phyloP scores from a whole-genome alignment of 2,113 vertebrate species.

The Pongo abelii region DNA sequence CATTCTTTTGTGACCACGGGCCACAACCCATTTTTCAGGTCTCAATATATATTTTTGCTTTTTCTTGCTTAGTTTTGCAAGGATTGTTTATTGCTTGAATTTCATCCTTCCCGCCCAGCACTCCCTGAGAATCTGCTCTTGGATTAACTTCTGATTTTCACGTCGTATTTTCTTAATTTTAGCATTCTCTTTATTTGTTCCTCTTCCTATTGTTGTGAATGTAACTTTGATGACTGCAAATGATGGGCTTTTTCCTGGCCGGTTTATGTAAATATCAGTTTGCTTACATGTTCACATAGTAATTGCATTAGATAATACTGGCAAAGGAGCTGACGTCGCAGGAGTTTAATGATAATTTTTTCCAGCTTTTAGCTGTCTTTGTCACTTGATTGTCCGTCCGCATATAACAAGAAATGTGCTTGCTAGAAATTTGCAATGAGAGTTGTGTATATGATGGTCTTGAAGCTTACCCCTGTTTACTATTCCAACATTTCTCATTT shows the following conservation, averaged over 20 bases:
- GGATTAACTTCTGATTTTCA: slow-evolving; percentile 23
- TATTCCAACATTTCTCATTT: slow-evolving; percentile 29
- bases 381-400: background rate
- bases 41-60: background rate
- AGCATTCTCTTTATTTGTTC: background rate
- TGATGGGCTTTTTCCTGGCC: background rate
- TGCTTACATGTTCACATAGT: background rate
- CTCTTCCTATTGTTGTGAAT: background rate
- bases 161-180: slow-evolving; percentile 39
- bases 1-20: too few relatives aligned
- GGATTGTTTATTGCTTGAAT: background rate
- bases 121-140: background rate
- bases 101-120: too few relatives aligned
- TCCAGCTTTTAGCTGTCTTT: background rate
- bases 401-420: background rate
- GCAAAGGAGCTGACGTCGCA: background rate
- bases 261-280: background rate
- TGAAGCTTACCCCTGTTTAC: background rate
- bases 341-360: background rate
- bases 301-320: background rate
- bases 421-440: background rate
- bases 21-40: too few relatives aligned
- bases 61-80: background rate
- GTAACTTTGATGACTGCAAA: background rate
- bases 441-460: background rate